phyloP scores from a whole-genome alignment of 2,113 vertebrate genomes.

The Rallus limicola region DNA sequence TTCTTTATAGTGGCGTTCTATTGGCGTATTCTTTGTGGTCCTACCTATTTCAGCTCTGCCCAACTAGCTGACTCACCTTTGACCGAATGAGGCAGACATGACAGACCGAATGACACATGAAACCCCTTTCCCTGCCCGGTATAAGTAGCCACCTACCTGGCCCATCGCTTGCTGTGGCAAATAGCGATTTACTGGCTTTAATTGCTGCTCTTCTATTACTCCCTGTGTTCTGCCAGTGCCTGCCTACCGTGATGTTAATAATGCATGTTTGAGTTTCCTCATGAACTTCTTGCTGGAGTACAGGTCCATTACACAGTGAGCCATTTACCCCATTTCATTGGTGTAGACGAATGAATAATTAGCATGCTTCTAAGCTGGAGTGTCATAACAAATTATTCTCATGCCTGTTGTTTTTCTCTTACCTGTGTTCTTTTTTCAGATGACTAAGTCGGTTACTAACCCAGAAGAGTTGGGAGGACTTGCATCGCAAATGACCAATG shows the following conservation, averaged over 20 bases:
- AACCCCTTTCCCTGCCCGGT: rapidly evolving
- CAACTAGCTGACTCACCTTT: background rate
- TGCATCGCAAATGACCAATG: conserved; percentile 96
- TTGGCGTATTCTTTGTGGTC: background rate
- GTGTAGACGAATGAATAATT: background rate
- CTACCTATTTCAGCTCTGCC: background rate
- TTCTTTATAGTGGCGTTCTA: background rate
- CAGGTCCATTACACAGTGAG: background rate
- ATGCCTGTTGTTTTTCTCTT: conserved; percentile 70
- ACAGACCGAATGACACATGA: background rate
- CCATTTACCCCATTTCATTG: rapidly evolving
- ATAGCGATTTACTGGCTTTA: background rate
- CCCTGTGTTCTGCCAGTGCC: background rate
- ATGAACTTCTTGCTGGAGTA: background rate
- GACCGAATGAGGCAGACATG: background rate
- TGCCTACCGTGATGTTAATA: conserved; percentile 28
- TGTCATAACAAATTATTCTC: conserved; percentile 72
- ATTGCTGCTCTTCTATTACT: conserved; percentile 18
- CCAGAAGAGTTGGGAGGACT: conserved; percentile 96
- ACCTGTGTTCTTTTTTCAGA: conserved; percentile 84
- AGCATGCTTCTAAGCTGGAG: conserved; percentile 39
- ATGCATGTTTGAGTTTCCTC: conserved; percentile 66
- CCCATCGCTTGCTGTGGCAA: background rate
- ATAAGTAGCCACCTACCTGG: background rate
- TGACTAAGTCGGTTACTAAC: conserved; percentile 98